A percentile compares a stretch with the other conserved stretches of the same genome.
phyloP scores from a whole-genome alignment of 1,140 invertebrate species.

The Cherax quadricarinatus region DNA sequence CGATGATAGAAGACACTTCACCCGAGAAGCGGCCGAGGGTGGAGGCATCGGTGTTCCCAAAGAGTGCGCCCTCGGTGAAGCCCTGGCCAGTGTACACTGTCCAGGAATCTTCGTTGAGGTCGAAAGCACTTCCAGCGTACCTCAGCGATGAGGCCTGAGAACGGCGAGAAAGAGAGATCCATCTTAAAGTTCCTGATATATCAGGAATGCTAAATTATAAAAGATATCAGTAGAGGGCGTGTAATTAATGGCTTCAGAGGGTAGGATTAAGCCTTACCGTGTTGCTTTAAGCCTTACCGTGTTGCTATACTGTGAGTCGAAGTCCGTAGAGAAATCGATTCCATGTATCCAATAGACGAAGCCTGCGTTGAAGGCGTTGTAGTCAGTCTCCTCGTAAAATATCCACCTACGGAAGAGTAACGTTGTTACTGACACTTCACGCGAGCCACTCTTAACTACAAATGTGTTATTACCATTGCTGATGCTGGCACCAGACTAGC shows the following conservation, averaged over 20 bases:
- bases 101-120: constrained; percentile 71
- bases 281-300: constrained; percentile 45
- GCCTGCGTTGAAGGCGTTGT: constrained; percentile 32
- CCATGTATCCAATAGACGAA: constrained; percentile 71
- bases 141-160: constrained; percentile 65
- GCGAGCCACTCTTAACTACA: no score
- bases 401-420: constrained; percentile 70
- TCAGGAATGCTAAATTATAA: no score
- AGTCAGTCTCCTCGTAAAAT: constrained; percentile 72
- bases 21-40: constrained; percentile 32
- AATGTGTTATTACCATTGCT: no score
- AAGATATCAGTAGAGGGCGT: no score
- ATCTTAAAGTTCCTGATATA: neutral
- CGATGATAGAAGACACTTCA: constrained; percentile 47
- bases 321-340: constrained; percentile 63
- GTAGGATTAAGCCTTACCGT: constrained; percentile 4
- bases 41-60: constrained; percentile 17
- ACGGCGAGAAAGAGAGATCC: neutral
- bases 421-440: neutral
- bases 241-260: no score
- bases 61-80: constrained; percentile 73
- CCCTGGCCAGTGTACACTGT: constrained; percentile 70
- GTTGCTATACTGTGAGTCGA: constrained; percentile 43
- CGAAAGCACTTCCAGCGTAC: constrained; percentile 69
- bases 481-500: no score